Conservation (phyloP, 30 jellyfish, hydroid and myxozoan genomes). For the Aurelia sp. region DNA sequence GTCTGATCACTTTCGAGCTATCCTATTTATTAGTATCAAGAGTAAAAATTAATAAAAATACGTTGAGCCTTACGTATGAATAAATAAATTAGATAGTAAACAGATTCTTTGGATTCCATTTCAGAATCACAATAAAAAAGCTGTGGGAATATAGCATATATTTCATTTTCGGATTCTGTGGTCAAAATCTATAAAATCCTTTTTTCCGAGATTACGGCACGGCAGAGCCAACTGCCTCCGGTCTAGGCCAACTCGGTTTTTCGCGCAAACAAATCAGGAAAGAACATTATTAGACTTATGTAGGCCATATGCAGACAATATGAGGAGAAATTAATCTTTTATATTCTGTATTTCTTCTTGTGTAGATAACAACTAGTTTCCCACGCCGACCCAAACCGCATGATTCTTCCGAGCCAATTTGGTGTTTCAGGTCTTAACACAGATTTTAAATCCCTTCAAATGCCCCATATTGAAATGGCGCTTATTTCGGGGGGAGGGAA, state of each 20-base stretch:
- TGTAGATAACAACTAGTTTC: conserved; percentile 46
- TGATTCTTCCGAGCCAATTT: conserved; percentile 37
- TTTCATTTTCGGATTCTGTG: conserved; percentile 38
- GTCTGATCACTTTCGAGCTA: too few species aligned
- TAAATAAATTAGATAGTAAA: too few species aligned
- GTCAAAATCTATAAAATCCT: conserved; percentile 29
- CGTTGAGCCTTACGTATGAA: too few species aligned
- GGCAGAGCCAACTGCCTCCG: conserved; percentile 51
- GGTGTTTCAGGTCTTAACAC: conserved; percentile 45
- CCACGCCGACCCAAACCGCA: conserved; percentile 71
- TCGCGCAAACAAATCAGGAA: conserved; percentile 28
- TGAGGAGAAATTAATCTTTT: conserved; percentile 34
- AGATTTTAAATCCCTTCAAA: conserved; percentile 37
- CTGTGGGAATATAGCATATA: background rate
- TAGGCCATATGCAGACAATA: conserved; percentile 13
- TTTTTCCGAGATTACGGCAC: conserved; percentile 46
- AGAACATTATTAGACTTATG: conserved; percentile 3
- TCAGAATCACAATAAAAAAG: too few species aligned
- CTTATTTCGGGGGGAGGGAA: conserved; percentile 44
- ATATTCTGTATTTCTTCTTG: conserved; percentile 21
- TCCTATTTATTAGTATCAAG: too few species aligned
- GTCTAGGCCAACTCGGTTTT: conserved; percentile 42
- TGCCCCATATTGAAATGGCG: conserved; percentile 39
- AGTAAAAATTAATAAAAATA: too few species aligned
- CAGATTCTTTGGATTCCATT: too few species aligned